These are phyloP conservation scores for Hylomyscus alleni DNA, from an alignment of 2,797 vertebrate genomes.

Conservation along the genomic window DNA sequence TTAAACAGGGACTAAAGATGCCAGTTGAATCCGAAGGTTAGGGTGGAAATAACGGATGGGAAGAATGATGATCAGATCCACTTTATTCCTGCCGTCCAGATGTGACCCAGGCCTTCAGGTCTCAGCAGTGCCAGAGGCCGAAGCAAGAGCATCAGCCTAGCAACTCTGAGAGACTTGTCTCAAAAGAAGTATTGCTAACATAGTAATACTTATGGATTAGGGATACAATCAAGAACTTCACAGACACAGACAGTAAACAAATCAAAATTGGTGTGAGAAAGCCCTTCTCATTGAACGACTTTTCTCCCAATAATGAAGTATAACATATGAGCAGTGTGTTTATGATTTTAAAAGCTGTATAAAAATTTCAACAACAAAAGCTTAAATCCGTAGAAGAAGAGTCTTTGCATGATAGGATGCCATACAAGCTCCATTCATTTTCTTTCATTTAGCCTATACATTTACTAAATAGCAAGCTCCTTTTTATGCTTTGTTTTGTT, in stretches of 20 bases:
- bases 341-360: not conserved
- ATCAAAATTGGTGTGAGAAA: not conserved
- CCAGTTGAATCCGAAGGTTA: not conserved
- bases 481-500: not conserved
- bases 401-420: not conserved
- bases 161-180: not conserved
- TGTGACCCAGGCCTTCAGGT: no score
- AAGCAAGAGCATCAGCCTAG: not conserved
- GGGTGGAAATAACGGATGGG: not conserved
- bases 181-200: not conserved
- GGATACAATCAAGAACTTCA: not conserved
- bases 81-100: not conserved
- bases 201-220: not conserved
- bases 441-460: not conserved
- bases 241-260: not conserved
- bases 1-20: not conserved
- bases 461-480: not conserved
- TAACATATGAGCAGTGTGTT: not conserved
- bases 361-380: not conserved
- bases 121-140: no score
- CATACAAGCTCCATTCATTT: constrained; percentile 18
- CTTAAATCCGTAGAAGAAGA: not conserved
- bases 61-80: not conserved
- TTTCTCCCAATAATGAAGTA: not conserved
- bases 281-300: not conserved